phyloP scores from a whole-genome alignment of 2,888 invertebrate genomes.

The Tachystola acroxantha region DNA sequence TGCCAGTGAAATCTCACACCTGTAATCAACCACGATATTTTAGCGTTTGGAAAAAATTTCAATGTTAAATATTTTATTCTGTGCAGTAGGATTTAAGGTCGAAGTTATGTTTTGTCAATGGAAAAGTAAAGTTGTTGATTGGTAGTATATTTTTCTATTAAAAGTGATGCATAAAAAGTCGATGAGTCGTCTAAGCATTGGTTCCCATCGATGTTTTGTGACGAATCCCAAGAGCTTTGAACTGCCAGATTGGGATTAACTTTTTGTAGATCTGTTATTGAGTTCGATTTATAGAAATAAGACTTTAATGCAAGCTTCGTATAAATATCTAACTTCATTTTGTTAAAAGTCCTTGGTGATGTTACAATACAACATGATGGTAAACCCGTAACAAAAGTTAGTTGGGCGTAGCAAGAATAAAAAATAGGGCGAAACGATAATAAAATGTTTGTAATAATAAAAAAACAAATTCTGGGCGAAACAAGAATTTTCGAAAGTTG shows the following conservation, averaged over 20 bases:
- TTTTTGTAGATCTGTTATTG: conserved; percentile 44
- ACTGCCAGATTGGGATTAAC: conserved; percentile 62
- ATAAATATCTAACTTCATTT: too few relatives aligned
- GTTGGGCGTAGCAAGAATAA: too few relatives aligned
- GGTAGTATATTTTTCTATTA: conserved; percentile 46
- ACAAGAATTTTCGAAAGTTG: too few relatives aligned
- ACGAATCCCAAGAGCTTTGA: conserved; percentile 22
- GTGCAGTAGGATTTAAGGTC: not conserved
- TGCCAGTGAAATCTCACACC: not conserved
- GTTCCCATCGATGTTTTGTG: conserved; percentile 59
- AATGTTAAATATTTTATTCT: not conserved
- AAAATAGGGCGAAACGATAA: too few relatives aligned
- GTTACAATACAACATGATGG: too few relatives aligned
- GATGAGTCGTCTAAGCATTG: conserved; percentile 44
- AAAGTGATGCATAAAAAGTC: conserved; percentile 47
- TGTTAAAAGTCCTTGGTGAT: too few relatives aligned
- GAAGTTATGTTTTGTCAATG: not conserved
- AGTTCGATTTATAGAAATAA: conserved; percentile 35
- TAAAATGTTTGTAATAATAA: too few relatives aligned
- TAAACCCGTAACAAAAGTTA: too few relatives aligned
- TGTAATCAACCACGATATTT: not conserved
- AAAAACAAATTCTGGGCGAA: too few relatives aligned
- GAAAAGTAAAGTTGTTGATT: conserved; percentile 29
- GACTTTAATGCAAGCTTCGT: not conserved
- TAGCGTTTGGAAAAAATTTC: conserved; percentile 10